Evolutionary conservation across 2,113 vertebrate species (phyloP).

Genomic region (Pelodiscus sinensis): DNA sequence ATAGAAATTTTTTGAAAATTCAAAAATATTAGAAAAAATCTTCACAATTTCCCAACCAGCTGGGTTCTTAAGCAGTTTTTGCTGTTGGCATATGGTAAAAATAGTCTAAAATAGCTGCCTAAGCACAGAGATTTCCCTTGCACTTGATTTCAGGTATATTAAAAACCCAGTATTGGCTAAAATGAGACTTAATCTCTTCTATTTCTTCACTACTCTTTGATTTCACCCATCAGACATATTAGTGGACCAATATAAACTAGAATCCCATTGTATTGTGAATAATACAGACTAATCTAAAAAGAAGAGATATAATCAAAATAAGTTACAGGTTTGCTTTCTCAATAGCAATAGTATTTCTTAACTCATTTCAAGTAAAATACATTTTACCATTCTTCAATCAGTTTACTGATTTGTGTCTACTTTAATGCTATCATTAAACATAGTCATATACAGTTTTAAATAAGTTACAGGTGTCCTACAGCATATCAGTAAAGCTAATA

Average conservation of each 20-base stretch:
- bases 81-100: not conserved
- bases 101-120: not conserved
- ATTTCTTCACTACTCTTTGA: not conserved
- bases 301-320: not conserved
- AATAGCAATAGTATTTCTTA: not conserved
- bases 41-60: not conserved
- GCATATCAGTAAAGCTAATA: slow-evolving; percentile 5
- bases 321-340: accelerated
- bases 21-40: not conserved
- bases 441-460: not conserved
- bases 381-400: not conserved
- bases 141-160: not conserved
- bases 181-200: not conserved
- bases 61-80: not conserved
- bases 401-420: not conserved
- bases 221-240: not conserved
- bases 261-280: not conserved
- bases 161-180: not conserved
- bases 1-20: not conserved
- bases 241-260: not conserved
- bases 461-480: not conserved
- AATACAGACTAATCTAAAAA: not conserved
- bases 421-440: not conserved
- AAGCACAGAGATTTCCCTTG: not conserved
- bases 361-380: not conserved